These are phyloP conservation scores for Dromiciops gliroides DNA, from an alignment of 2,113 vertebrate species.

Conservation along the genomic window DNA sequence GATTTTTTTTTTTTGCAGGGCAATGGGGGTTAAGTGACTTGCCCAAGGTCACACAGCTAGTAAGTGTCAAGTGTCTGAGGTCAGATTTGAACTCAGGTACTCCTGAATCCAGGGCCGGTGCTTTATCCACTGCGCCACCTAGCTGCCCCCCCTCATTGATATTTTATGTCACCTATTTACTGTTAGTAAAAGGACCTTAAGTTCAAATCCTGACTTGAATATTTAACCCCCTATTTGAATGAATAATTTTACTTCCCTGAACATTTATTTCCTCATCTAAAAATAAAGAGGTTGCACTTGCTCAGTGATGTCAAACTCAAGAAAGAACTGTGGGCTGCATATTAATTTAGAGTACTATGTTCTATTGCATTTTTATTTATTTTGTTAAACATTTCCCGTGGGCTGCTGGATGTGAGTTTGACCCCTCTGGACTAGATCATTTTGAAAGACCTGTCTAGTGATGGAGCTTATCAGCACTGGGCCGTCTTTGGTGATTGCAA, in stretches of 20 bases:
- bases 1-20: too few species aligned
- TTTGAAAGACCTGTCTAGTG: background rate
- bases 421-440: background rate
- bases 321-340: background rate
- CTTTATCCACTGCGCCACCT: too few species aligned
- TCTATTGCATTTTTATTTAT: background rate
- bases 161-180: background rate
- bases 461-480: background rate
- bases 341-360: background rate
- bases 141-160: too few species aligned
- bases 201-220: background rate
- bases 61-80: too few species aligned
- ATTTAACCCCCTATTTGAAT: background rate
- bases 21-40: too few species aligned
- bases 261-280: background rate
- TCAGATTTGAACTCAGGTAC: too few species aligned
- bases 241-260: background rate
- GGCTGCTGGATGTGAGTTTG: background rate
- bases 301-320: background rate
- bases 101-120: too few species aligned
- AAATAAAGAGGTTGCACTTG: background rate
- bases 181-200: background rate
- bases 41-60: too few species aligned
- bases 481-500: background rate
- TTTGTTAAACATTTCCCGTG: background rate